These are phyloP conservation scores for Orthosia incerta DNA, from an alignment of 2,888 invertebrate species.

Conservation along the genomic window DNA sequence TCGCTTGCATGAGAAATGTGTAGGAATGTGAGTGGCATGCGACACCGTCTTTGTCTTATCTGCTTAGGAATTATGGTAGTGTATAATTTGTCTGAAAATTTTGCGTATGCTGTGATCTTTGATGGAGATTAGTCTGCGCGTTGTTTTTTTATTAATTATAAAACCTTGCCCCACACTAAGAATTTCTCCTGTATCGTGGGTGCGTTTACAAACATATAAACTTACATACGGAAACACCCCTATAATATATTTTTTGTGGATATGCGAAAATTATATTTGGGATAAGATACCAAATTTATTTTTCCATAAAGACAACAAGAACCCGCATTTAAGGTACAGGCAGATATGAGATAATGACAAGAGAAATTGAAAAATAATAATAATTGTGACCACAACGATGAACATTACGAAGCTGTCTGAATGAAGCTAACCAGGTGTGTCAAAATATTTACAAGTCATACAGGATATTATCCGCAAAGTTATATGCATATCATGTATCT, in stretches of 20 bases:
- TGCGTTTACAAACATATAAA: no score
- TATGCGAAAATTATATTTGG: neutral
- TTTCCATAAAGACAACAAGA: neutral
- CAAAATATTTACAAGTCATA: slow-evolving; percentile 37
- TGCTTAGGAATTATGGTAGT: slow-evolving; percentile 3
- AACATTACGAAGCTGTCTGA: neutral
- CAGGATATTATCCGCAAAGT: slow-evolving; percentile 18
- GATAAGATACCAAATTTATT: neutral
- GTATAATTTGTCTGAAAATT: slow-evolving; percentile 21
- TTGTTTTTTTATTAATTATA: no score
- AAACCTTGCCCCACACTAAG: no score
- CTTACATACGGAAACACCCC: no score
- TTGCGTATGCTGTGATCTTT: slow-evolving; percentile 22
- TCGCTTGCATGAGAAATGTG: slow-evolving; percentile 44
- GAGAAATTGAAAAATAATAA: neutral
- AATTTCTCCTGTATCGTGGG: no score
- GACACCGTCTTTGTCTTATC: slow-evolving; percentile 40
- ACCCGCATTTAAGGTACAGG: neutral
- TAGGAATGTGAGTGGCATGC: slow-evolving; percentile 47
- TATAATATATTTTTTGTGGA: neutral
- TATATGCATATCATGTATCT: slow-evolving; percentile 41
- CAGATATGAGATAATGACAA: neutral
- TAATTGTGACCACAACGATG: neutral
- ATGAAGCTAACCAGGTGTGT: slow-evolving; percentile 24
- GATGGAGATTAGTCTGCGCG: neutral